These are phyloP conservation scores for Galeruca laticollis DNA, from an alignment of 2,888 invertebrate species.

Conservation along the genomic window DNA sequence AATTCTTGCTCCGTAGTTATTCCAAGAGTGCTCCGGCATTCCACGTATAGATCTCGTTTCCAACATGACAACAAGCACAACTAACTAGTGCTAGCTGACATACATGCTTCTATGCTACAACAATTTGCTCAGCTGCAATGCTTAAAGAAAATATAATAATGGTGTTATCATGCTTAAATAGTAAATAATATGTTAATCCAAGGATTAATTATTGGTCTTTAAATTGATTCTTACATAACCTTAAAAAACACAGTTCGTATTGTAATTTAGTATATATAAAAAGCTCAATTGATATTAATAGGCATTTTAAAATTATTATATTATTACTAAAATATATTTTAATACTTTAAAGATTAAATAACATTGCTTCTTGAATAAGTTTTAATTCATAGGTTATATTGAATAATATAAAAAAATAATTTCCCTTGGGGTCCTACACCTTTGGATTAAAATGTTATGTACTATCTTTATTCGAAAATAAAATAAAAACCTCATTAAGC, in stretches of 20 bases:
- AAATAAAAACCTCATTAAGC: constrained; percentile 23
- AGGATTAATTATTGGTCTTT: background rate
- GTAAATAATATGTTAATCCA: constrained; percentile 8
- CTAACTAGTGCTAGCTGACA: constrained; percentile 60
- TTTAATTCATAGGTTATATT: background rate
- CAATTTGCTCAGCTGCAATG: constrained; percentile 51
- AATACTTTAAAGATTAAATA: constrained; percentile 1
- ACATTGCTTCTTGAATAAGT: background rate
- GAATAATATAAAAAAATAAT: background rate
- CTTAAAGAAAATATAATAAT: constrained; percentile 51
- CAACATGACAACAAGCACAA: constrained; percentile 73
- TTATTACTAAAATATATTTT: no score
- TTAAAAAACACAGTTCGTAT: no score
- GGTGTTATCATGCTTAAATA: constrained; percentile 38
- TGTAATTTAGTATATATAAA: no score
- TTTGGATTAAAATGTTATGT: constrained; percentile 1
- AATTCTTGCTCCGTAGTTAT: constrained; percentile 65
- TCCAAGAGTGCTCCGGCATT: constrained; percentile 77
- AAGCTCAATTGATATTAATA: no score
- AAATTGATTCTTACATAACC: no score
- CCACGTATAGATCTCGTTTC: constrained; percentile 81
- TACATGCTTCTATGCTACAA: constrained; percentile 62
- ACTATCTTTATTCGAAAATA: constrained; percentile 8
- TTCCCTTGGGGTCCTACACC: background rate
- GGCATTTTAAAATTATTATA: no score